phyloP scores from a whole-genome alignment of 2,113 vertebrate genomes.

The Raja brachyura region DNA sequence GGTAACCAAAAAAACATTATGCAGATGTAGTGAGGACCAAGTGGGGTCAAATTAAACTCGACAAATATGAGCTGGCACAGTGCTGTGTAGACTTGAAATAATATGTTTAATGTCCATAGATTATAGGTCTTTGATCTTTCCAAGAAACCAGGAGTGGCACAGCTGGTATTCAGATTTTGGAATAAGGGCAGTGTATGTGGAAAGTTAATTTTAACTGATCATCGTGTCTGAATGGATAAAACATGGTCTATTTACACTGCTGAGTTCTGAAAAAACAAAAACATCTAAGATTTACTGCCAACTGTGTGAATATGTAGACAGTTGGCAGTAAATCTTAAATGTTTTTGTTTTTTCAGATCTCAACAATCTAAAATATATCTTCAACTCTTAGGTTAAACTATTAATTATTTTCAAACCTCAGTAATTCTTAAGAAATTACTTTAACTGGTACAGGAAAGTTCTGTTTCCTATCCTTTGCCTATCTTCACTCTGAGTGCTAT shows the following conservation, averaged over 20 bases:
- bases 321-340: too few species aligned
- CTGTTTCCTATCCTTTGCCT: not conserved
- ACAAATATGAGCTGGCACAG: too few species aligned
- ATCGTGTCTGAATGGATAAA: not conserved
- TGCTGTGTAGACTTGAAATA: too few species aligned
- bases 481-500: not conserved
- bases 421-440: not conserved
- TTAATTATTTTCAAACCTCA: not conserved
- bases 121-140: not conserved
- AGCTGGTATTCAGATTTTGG: not conserved
- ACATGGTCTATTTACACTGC: not conserved
- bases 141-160: not conserved
- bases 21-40: not conserved
- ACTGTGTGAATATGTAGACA: not conserved
- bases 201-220: not conserved
- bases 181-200: not conserved
- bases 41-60: too few species aligned
- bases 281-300: too few species aligned
- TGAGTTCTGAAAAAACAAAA: not conserved
- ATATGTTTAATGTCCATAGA: not conserved
- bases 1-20: not conserved
- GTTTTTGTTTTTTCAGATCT: not conserved
- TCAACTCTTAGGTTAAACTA: not conserved
- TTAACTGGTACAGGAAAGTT: not conserved
- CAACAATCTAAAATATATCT: not conserved